Evolutionary conservation across 2,888 invertebrate genomes (phyloP).

Genomic region (Onchidella celtica): DNA sequence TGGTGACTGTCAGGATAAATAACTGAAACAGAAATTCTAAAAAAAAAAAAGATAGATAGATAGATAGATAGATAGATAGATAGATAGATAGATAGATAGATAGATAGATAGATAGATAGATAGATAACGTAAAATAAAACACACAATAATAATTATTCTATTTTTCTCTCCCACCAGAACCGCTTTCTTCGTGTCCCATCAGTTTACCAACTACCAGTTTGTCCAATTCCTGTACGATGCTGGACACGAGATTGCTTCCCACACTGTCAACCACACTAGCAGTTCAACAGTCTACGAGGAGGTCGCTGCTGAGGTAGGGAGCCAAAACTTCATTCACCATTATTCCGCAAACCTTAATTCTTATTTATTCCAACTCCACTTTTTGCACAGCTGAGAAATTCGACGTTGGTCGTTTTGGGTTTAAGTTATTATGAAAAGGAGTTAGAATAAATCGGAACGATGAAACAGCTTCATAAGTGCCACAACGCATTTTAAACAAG

Average conservation of each 20-base stretch:
- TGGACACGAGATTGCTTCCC: constrained; percentile 98
- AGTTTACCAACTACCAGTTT: constrained; percentile 99
- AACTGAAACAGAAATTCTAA: too few relatives aligned
- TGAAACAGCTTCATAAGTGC: too few relatives aligned
- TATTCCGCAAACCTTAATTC: background rate
- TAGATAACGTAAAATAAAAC: background rate
- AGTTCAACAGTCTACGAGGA: constrained; percentile 81
- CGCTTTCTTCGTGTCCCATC: constrained; percentile 98
- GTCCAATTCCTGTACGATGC: constrained; percentile 96
- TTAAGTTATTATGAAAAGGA: too few relatives aligned
- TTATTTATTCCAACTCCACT: too few relatives aligned
- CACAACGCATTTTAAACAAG: too few relatives aligned
- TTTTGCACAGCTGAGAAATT: too few relatives aligned
- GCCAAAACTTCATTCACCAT: background rate
- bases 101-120: background rate
- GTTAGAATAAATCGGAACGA: too few relatives aligned
- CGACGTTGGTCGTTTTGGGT: too few relatives aligned
- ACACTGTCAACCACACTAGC: constrained; percentile 86
- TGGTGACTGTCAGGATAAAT: too few relatives aligned
- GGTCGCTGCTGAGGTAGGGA: constrained; percentile 85
- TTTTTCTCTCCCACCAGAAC: constrained; percentile 83
- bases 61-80: background rate
- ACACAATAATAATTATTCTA: background rate
- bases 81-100: background rate
- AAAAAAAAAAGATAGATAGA: background rate